Percentiles rank a stretch among this genome's conserved stretches.
Conservation (phyloP, 2,797 vertebrate genomes). For the Lutjanus argentimaculatus region DNA sequence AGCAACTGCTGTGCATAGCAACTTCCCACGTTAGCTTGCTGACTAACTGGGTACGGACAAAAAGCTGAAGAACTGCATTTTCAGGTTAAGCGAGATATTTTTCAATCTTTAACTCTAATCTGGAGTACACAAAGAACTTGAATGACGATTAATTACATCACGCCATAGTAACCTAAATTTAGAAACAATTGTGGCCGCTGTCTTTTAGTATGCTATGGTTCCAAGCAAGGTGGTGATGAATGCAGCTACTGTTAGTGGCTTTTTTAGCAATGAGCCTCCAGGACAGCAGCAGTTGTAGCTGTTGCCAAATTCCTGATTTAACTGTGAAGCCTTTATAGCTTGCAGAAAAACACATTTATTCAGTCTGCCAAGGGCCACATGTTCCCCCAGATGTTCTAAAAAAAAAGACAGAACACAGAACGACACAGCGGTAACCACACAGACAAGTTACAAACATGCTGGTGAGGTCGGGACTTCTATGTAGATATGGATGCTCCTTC, state of each 20-base stretch:
- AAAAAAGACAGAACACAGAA: constrained; percentile 8
- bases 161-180: neutral
- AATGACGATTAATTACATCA: constrained; percentile 21
- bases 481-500: constrained; percentile 10
- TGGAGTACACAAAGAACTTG: neutral
- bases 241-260: constrained; percentile 34
- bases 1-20: constrained; percentile 15
- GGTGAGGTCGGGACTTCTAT: constrained; percentile 4
- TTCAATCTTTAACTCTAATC: neutral
- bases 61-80: neutral
- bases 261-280: constrained; percentile 30
- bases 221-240: constrained; percentile 6
- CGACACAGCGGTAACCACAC: constrained; percentile 6
- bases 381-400: constrained; percentile 55
- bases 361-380: constrained; percentile 51
- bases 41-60: neutral
- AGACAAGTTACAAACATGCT: constrained; percentile 29
- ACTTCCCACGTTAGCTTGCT: neutral
- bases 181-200: neutral
- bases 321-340: constrained; percentile 23
- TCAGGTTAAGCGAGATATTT: constrained; percentile 8
- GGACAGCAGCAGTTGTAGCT: constrained; percentile 14
- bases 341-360: constrained; percentile 50
- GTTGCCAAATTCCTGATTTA: constrained; percentile 22
- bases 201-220: neutral